These are phyloP conservation scores for Xestoiulus laeticollis DNA, from an alignment of 2,888 invertebrate species.

Conservation along the genomic window DNA sequence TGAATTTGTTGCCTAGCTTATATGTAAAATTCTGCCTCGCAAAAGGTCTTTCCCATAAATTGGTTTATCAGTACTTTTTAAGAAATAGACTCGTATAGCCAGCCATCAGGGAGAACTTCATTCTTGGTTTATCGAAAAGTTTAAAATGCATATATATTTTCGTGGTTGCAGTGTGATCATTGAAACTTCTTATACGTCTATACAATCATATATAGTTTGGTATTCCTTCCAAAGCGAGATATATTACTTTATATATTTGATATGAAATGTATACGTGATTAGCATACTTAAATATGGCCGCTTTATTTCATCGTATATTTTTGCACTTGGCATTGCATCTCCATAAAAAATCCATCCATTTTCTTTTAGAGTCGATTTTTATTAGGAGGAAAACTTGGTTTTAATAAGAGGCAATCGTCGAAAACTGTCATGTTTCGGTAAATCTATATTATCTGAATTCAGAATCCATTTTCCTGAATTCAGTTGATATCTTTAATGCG, in stretches of 20 bases:
- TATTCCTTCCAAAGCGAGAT: background rate
- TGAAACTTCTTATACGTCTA: too few species aligned
- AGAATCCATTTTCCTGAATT: conserved; percentile 12
- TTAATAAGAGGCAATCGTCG: background rate
- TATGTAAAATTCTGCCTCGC: background rate
- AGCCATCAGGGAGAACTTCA: background rate
- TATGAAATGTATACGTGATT: background rate
- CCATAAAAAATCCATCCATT: background rate
- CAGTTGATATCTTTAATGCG: background rate
- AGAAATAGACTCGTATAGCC: background rate
- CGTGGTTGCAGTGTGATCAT: too few species aligned
- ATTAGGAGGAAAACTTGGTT: background rate
- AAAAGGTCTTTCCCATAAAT: background rate
- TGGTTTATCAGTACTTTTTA: background rate
- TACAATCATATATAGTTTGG: background rate
- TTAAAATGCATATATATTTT: background rate
- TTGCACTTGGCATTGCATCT: background rate
- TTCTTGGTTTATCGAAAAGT: background rate
- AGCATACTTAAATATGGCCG: background rate
- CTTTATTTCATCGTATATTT: background rate
- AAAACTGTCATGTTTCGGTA: background rate
- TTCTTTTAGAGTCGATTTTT: background rate
- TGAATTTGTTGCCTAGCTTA: background rate
- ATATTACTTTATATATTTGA: background rate
- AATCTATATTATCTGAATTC: background rate